These are phyloP conservation scores for Siderastrea siderea DNA, from an alignment of 92 coral and sea anemone genomes.

Conservation along the genomic window DNA sequence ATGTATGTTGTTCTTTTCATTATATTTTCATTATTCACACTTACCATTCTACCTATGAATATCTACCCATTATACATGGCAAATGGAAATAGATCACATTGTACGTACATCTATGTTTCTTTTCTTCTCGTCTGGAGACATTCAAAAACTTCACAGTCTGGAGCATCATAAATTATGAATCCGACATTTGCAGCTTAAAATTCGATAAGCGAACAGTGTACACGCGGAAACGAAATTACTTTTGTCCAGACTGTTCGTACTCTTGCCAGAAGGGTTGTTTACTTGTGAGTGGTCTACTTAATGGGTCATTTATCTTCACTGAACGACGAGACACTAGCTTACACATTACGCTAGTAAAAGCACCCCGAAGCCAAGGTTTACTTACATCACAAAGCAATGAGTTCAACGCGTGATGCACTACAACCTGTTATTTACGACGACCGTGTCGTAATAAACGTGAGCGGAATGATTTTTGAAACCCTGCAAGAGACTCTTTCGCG, in stretches of 20 bases:
- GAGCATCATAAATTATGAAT: constrained; percentile 11
- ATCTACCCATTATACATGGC: not conserved
- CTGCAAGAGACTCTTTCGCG: constrained; percentile 86
- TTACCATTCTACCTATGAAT: not conserved
- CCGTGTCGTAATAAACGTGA: constrained; percentile 97
- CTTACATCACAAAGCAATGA: constrained; percentile 23
- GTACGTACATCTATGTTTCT: not conserved
- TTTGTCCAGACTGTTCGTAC: not conserved
- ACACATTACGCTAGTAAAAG: not conserved
- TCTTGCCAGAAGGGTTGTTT: not conserved
- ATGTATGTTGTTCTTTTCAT: constrained; percentile 13
- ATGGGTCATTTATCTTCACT: constrained; percentile 12
- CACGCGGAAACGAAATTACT: not conserved
- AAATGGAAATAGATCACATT: not conserved
- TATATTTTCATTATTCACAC: not conserved
- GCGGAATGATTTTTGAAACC: constrained; percentile 98
- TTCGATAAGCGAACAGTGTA: not conserved
- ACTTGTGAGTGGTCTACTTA: constrained; percentile 8
- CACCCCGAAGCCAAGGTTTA: not conserved
- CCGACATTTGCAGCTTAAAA: constrained; percentile 10
- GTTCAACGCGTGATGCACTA: constrained; percentile 24
- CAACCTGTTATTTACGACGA: constrained; percentile 67
- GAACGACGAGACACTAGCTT: not conserved
- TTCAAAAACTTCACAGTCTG: not conserved
- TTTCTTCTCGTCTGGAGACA: not conserved